Evolutionary conservation across 2,113 vertebrate species (phyloP).

Genomic region (Isurus oxyrinchus): DNA sequence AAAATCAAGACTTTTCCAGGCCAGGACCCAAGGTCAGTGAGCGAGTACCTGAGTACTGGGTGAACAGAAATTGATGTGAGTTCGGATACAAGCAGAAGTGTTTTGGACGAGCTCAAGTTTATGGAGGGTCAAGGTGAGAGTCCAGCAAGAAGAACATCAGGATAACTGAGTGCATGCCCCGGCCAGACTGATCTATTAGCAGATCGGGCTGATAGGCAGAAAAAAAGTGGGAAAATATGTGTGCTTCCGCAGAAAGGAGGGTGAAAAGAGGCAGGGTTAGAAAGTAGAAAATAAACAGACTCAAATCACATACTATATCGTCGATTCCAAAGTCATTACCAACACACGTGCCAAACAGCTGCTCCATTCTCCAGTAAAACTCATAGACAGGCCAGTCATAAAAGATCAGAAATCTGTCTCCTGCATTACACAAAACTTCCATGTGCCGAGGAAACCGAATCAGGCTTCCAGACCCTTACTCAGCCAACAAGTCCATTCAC

Average conservation of each 20-base stretch:
- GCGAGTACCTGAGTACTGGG: too few relatives aligned
- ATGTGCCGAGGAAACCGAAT: background rate
- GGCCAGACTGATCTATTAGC: background rate
- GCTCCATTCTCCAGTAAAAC: background rate
- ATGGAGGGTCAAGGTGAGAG: background rate
- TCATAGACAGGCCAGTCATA: background rate
- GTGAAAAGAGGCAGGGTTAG: background rate
- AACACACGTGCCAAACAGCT: background rate
- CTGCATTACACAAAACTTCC: background rate
- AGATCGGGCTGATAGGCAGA: background rate
- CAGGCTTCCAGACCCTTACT: background rate
- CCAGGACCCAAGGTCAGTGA: background rate
- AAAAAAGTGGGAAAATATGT: background rate
- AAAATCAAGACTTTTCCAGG: background rate
- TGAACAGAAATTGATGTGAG: background rate
- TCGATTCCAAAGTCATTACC: background rate
- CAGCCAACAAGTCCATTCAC: background rate
- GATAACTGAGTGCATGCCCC: background rate
- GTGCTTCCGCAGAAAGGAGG: background rate
- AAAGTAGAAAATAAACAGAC: background rate
- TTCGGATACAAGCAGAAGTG: background rate
- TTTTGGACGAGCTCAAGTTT: background rate
- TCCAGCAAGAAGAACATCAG: background rate
- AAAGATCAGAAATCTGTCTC: conserved; percentile 5
- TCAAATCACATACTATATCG: background rate